Base-by-base conservation (phyloP, 2,888 invertebrate genomes). In the Epinotia ramella region DNA sequence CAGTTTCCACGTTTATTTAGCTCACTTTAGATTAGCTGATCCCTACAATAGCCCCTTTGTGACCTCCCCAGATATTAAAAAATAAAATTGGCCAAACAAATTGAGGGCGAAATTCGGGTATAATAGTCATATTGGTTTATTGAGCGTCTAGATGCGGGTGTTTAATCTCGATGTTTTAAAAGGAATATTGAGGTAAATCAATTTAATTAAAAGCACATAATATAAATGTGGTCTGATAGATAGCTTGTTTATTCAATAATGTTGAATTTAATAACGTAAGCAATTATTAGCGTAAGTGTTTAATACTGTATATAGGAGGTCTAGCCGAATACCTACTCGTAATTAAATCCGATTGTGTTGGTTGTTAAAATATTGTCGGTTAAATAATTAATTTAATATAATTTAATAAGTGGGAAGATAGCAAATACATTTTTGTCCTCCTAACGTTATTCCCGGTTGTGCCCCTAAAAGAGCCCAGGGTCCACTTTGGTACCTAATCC, bases 51-150 rank as follows among this genome's bases (percentile, higher is more conserved):
- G 66, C 9, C 24, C 53, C 53, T 66, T 66, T 66, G 66, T 53
- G 53, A 28, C 53, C 66, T 66, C 33, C 62, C n/a, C 49, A 53
- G 49, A 53, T 66, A 66, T 66, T 66, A 66, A 66, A 65, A 66
- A 66, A 66, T 66, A 66, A 66, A 66, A 66, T 66, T 66, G 66
- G 33, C 53, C 40, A 66, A 66, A 53, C 66, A 66, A 66, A 66
- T 66, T 66, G 66, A 66, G 66, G 66, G 53, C 28, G 3, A 24
- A 53, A 28, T 49, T 28, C 28, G 28, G 13, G 33, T 66, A 28
- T 66, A 66, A 66, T 66, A 53, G 49, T 33, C 62, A 33, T 53
- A 53, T 53, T 53, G 53, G 53, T n/a, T 53, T 53, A 53, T 53
- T 13, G 6, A 53, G 4, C n/a, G n/a, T 53, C n/a, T 53, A n/a